A percentile compares a stretch with the other conserved stretches of the same genome.
Evolutionary conservation across 1,140 invertebrate species (phyloP).

Genomic region (Leucophenga varia): DNA sequence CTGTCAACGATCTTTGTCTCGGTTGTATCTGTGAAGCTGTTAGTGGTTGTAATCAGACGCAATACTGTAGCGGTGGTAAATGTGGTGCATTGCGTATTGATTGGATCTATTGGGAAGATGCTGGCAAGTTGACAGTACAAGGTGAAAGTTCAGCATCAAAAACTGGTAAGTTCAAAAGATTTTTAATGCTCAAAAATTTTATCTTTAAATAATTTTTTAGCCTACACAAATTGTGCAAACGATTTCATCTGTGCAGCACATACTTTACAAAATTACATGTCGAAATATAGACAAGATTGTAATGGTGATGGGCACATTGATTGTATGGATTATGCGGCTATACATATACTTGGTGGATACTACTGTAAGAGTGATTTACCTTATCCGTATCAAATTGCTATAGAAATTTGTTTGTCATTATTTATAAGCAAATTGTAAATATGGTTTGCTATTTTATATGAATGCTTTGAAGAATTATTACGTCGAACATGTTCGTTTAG

Average conservation of each 20-base stretch:
- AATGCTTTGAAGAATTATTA: too few relatives aligned
- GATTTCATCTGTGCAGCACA: slow-evolving; percentile 74
- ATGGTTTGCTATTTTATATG: too few relatives aligned
- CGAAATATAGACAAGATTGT: slow-evolving; percentile 77
- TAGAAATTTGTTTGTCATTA: too few relatives aligned
- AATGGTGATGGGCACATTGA: slow-evolving; percentile 74
- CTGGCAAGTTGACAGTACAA: slow-evolving; percentile 73
- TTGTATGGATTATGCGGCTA: slow-evolving; percentile 80
- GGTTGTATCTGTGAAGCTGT: slow-evolving; percentile 84
- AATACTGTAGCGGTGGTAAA: slow-evolving; percentile 68
- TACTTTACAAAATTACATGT: slow-evolving; percentile 78
- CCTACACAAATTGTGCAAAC: slow-evolving; percentile 71
- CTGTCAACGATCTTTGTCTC: slow-evolving; percentile 71
- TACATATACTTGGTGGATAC: slow-evolving; percentile 77
- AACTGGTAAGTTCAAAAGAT: too few relatives aligned
- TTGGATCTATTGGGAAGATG: slow-evolving; percentile 84
- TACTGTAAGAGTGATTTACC: slow-evolving; percentile 63
- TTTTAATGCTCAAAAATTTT: background rate
- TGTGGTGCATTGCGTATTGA: slow-evolving; percentile 86
- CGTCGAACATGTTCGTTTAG: too few relatives aligned
- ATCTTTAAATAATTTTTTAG: slow-evolving; percentile 58
- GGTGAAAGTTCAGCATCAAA: slow-evolving; percentile 56
- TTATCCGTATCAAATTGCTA: slow-evolving; percentile 32
- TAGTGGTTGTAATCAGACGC: slow-evolving; percentile 68
- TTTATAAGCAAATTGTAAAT: too few relatives aligned